Evolutionary conservation across 1,140 invertebrate species (phyloP), one percentile per base, ranked within the genome.

Genomic region (Drosophila nasuta): DNA sequence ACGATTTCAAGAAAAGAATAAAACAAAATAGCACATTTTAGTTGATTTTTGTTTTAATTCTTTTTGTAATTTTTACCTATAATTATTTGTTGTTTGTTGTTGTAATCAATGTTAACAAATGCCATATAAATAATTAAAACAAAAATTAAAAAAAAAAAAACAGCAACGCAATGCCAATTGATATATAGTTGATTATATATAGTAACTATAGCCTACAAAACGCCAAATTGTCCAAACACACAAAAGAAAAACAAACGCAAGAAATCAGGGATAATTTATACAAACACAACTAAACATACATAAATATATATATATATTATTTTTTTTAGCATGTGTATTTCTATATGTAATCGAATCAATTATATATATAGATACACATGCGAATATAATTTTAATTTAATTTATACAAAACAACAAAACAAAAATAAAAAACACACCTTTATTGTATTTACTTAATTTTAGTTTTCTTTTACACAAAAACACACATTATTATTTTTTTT

Each of bases 81-180:
- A 48, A 69, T 30, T 51, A 38, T 51, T 75, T 58, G 46, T 79
- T 77, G 64, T 76, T 76, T 79, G 52, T 74, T 73, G 49, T 64
- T 57, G 30, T 69, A 69, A 25, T 51, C 35, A 38, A 57, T 15
- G 58, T 49, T 67, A 28, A 80, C 45, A 58, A 85, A 86, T 88
- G 83, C 83, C 83, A 88, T 88, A 88, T 68, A 76, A 25, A 79
- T 58, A 83, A 51, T 11, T 76, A 10, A 33, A 33, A 75, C 81
- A 71, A 86, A 79, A 66, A 74, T 68, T 70, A 60, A 38, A 51
- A 49, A 62, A n/a, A 57, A 79, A 51, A n/a, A 68, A 75, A 10
- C 60, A 80, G 73, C 60, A 81, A 81, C 79, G 64, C 67, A 74
- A 88, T 87, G 79, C 82, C 79, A 88, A 87, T 82, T 87, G 75